Conservation (phyloP, 2,888 invertebrate species). For the Leucania comma region DNA sequence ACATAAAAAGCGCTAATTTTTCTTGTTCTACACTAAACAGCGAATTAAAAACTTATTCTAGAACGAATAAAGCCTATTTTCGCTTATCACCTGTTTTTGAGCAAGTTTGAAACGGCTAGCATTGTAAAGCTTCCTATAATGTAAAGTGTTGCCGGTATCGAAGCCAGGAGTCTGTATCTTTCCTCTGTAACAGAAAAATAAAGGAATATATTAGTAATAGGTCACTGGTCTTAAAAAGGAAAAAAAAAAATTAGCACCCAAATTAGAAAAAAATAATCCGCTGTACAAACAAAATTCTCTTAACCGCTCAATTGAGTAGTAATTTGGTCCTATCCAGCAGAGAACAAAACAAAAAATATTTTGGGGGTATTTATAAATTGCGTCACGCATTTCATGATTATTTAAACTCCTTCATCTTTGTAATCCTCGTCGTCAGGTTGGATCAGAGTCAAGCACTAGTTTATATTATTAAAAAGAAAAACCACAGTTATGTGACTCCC, state of each 20-base stretch:
- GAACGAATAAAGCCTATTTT: constrained; percentile 53
- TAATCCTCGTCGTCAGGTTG: too few relatives aligned
- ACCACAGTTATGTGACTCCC: too few relatives aligned
- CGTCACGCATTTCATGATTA: too few relatives aligned
- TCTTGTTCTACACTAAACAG: constrained; percentile 31
- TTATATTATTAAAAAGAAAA: too few relatives aligned
- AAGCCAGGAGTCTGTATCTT: constrained; percentile 94
- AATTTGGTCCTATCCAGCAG: not conserved
- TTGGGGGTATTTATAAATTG: not conserved
- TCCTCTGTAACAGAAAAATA: constrained; percentile 92
- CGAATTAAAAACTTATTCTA: constrained; percentile 61
- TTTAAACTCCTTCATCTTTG: too few relatives aligned
- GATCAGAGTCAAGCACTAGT: too few relatives aligned
- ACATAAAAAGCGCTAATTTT: constrained; percentile 32
- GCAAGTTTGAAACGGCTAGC: constrained; percentile 87
- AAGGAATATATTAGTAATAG: constrained; percentile 6
- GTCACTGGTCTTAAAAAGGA: not conserved
- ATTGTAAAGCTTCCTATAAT: constrained; percentile 93
- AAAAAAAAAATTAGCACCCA: not conserved
- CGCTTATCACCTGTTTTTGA: constrained; percentile 82
- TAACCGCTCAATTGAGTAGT: not conserved
- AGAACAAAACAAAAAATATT: not conserved
- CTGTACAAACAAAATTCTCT: not conserved
- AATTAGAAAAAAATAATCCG: not conserved
- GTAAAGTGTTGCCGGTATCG: constrained; percentile 95